These are phyloP conservation scores for Araneus ventricosus DNA, from an alignment of 1,140 invertebrate genomes.

Conservation along the genomic window DNA sequence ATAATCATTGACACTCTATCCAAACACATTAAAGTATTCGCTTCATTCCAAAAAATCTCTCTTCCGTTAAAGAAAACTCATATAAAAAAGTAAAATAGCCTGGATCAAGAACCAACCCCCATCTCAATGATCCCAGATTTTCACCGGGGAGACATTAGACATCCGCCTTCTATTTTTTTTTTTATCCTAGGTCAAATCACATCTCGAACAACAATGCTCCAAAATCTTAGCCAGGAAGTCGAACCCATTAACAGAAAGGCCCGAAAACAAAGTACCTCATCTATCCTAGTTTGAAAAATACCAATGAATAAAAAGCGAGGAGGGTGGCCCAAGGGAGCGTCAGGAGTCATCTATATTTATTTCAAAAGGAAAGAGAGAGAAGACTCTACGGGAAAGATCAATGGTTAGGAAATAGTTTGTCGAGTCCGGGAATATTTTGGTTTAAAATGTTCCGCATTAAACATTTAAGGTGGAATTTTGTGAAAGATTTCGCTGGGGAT, in stretches of 20 bases:
- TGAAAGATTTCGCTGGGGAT: background rate
- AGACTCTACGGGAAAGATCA: conserved; percentile 1
- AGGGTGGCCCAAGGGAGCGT: background rate
- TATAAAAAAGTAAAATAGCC: background rate
- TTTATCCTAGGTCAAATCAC: conserved; percentile 51
- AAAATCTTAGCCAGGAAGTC: background rate
- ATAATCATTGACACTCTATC: background rate
- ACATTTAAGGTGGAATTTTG: background rate
- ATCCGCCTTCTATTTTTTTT: conserved; percentile 41
- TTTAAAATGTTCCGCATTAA: background rate
- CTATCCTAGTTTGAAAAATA: conserved; percentile 61
- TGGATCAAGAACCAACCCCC: background rate
- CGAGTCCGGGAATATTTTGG: background rate
- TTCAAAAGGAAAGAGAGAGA: conserved; percentile 13
- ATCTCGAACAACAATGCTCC: conserved; percentile 52
- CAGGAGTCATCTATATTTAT: conserved; percentile 66
- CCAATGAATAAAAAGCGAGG: conserved; percentile 46
- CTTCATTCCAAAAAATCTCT: background rate
- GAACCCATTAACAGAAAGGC: conserved; percentile 61
- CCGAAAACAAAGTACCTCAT: conserved; percentile 63
- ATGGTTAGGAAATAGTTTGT: conserved; percentile 39
- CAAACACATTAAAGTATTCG: background rate
- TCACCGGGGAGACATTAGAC: conserved; percentile 56
- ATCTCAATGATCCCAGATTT: conserved; percentile 28
- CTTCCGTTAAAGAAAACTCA: background rate